Percentiles rank a stretch among this genome's conserved stretches.
Conservation (phyloP, 2,888 invertebrate genomes). For the Acanthosepion esculentum region DNA sequence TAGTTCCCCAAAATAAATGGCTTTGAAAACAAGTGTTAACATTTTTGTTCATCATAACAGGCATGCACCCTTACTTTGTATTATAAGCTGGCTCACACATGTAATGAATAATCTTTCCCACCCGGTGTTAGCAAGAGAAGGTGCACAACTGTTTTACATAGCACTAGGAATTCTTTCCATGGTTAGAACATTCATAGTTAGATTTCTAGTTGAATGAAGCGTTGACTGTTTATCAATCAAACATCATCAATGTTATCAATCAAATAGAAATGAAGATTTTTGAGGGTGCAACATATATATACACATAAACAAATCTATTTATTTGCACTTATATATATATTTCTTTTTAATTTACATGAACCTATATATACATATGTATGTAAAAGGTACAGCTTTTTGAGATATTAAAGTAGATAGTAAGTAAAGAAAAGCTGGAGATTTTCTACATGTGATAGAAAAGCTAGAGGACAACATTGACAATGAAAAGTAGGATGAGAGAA, state of each 20-base stretch:
- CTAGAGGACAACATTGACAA: neutral
- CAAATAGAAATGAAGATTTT: neutral
- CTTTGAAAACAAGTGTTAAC: conserved; percentile 18
- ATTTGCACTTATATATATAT: neutral
- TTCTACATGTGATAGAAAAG: neutral
- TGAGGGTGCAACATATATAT: neutral
- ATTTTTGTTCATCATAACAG: neutral
- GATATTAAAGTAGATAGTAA: neutral
- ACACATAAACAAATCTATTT: neutral
- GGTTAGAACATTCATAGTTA: neutral
- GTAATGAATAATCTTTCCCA: neutral
- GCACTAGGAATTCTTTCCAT: conserved; percentile 17
- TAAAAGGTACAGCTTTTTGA: neutral
- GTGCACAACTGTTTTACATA: neutral
- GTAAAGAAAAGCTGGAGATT: neutral
- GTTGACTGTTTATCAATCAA: neutral
- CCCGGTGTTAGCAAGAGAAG: neutral
- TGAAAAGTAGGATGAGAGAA: neutral
- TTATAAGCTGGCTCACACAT: neutral
- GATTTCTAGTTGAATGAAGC: neutral
- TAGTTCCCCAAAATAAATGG: neutral
- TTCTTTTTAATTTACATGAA: neutral
- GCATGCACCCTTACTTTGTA: neutral
- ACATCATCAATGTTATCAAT: neutral
- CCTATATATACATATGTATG: neutral